Evolutionary conservation across 2,113 vertebrate species (phyloP), one percentile per base, ranked within the genome.

Genomic region (Epinephelus lanceolatus): DNA sequence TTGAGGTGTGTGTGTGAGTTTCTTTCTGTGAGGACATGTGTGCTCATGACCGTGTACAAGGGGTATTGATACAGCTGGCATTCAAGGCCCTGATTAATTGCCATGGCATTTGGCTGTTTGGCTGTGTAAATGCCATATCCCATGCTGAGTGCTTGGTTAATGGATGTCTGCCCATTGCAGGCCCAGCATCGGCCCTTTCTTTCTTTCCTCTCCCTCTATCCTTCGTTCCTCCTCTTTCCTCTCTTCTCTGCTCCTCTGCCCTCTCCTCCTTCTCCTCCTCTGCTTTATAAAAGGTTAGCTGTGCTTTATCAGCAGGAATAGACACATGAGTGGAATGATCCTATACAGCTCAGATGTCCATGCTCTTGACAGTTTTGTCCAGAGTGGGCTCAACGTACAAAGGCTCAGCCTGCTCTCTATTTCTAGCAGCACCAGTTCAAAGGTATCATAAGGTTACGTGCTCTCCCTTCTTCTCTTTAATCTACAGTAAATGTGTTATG

Each of bases 81-180:
- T 93, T 93, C 92, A 81, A 80, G 63, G 17, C 74, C 75, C 84
- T 93, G 91, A 94, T 94, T 92, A 94, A 95, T 94, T 92, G 93
- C 86, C 63, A 74, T 93, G 93, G 85, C 93, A 94, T 95, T 95
- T 94, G 92, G 86, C 84, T 93, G 81, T 75, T 89, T 11, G 8
- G 42, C 86, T 89, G 56, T 17, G 86, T 93, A 94, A 94, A 93
- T 92, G 92, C 87, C 93, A 93, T 69, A 85, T 89, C 86, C 83
- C 92, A 82, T 90, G 93, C 90, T 88, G 91, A 84, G 88, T 27
- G 78, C 85, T 89, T 74, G 76, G 71, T 86, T 88, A 92, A 92
- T 84, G 88, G 81, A 88, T 88, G 89, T 88, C 85, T 86, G 86
- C 89, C 89, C 71, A 80, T 71, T 69, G 72, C 76, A 71, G 69